These are phyloP conservation scores for Agrochola lychnidis DNA, from an alignment of 2,888 invertebrate species.

Conservation along the genomic window DNA sequence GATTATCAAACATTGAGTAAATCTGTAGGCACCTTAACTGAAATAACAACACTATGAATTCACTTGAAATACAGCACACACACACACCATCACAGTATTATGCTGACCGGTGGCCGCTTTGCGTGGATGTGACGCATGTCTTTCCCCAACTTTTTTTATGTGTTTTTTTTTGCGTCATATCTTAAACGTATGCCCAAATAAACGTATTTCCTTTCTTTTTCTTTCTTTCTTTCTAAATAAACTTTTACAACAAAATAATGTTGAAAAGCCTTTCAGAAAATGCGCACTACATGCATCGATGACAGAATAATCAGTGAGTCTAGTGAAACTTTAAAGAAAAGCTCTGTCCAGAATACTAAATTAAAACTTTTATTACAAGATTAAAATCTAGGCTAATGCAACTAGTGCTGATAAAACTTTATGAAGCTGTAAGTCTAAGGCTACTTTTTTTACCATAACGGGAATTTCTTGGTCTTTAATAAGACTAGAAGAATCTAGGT, in stretches of 20 bases:
- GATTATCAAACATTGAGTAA: not conserved
- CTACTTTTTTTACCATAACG: not conserved
- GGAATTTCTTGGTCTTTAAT: too few species aligned
- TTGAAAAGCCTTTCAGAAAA: not conserved
- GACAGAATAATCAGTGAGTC: not conserved
- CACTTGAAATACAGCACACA: not conserved
- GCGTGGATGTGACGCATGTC: too few species aligned
- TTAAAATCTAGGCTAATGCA: constrained; percentile 21
- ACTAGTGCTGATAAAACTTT: constrained; percentile 14
- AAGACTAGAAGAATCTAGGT: too few species aligned
- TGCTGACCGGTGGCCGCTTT: too few species aligned
- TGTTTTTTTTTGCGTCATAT: too few species aligned
- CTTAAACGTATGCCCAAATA: too few species aligned
- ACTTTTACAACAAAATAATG: not conserved
- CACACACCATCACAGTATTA: not conserved
- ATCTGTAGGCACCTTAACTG: not conserved
- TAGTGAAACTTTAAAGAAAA: not conserved
- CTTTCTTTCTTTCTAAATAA: too few species aligned
- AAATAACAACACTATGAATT: not conserved
- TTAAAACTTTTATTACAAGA: constrained; percentile 20
- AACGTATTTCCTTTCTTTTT: too few species aligned
- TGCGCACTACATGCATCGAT: too few species aligned
- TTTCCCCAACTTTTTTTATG: too few species aligned
- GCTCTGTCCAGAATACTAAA: not conserved
- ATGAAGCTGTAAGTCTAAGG: constrained; percentile 14